phyloP scores from a whole-genome alignment of 2,797 vertebrate species.

The Brachymystax lenok region DNA sequence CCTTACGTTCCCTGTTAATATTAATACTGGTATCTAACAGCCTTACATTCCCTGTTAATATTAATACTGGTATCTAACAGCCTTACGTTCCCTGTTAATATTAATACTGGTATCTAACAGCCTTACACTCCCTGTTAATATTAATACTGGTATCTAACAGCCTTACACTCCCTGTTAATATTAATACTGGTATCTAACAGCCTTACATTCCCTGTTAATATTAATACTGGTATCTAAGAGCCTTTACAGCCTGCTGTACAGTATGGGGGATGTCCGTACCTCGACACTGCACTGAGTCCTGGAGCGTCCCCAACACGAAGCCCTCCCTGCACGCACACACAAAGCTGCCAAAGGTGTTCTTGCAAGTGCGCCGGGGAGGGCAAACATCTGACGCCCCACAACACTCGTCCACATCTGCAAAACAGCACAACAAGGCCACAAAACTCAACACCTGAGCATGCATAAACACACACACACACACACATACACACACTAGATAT shows the following conservation, averaged over 20 bases:
- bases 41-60: too few species aligned
- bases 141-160: too few species aligned
- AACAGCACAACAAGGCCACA: conserved; percentile 21
- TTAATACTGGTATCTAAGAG: neutral
- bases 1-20: too few species aligned
- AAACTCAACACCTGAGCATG: neutral
- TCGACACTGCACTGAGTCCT: conserved; percentile 62
- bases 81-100: too few species aligned
- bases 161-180: too few species aligned
- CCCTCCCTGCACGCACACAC: conserved; percentile 66
- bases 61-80: too few species aligned
- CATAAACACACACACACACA: neutral
- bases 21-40: too few species aligned
- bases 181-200: too few species aligned
- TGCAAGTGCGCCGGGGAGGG: conserved; percentile 62
- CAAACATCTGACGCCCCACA: conserved; percentile 48
- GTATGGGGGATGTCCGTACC: conserved; percentile 44
- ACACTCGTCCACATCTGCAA: conserved; percentile 73
- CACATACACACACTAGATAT: neutral
- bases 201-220: too few species aligned
- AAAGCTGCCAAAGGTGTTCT: conserved; percentile 75
- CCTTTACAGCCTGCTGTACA: neutral
- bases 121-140: too few species aligned
- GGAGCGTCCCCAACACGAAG: conserved; percentile 59
- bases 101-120: too few species aligned